These are phyloP conservation scores for Macropodus opercularis DNA, from an alignment of 2,797 vertebrate species.

Conservation along the genomic window DNA sequence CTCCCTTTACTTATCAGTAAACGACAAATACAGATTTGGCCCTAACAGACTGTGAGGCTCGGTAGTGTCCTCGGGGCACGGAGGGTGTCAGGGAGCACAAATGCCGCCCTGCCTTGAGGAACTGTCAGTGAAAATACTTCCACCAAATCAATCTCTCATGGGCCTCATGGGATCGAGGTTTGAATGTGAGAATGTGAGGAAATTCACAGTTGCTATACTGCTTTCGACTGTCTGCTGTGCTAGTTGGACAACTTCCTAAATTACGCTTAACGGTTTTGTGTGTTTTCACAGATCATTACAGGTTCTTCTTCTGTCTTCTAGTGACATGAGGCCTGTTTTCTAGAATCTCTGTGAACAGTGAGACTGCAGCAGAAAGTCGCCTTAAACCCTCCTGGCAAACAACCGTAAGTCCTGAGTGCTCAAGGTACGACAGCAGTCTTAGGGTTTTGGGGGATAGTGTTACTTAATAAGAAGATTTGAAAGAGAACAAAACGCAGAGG, in stretches of 20 bases:
- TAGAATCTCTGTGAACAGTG: constrained; percentile 10
- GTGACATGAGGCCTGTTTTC: constrained; percentile 2
- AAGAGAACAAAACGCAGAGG: constrained; percentile 54
- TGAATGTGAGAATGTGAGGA: constrained; percentile 47
- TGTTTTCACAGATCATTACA: constrained; percentile 9
- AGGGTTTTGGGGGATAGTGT: constrained; percentile 29
- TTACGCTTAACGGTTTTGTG: too few species aligned
- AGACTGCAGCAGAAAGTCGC: constrained; percentile 24
- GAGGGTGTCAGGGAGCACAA: constrained; percentile 72
- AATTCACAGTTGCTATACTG: constrained; percentile 21
- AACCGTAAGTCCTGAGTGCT: constrained; percentile 39
- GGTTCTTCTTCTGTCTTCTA: background rate
- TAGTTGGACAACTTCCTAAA: background rate
- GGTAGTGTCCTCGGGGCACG: constrained; percentile 63
- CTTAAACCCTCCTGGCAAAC: constrained; percentile 21
- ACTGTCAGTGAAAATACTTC: constrained; percentile 75
- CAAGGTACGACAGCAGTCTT: constrained; percentile 42
- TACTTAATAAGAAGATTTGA: constrained; percentile 77
- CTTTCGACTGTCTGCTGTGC: constrained; percentile 22
- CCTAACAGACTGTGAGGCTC: constrained; percentile 63
- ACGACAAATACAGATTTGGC: constrained; percentile 78
- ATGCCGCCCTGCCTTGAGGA: constrained; percentile 72
- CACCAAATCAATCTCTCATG: constrained; percentile 77
- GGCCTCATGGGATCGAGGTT: constrained; percentile 63
- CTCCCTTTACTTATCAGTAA: constrained; percentile 72